Evolutionary conservation across 2,113 vertebrate genomes (phyloP).

Genomic region (Cervus canadensis): DNA sequence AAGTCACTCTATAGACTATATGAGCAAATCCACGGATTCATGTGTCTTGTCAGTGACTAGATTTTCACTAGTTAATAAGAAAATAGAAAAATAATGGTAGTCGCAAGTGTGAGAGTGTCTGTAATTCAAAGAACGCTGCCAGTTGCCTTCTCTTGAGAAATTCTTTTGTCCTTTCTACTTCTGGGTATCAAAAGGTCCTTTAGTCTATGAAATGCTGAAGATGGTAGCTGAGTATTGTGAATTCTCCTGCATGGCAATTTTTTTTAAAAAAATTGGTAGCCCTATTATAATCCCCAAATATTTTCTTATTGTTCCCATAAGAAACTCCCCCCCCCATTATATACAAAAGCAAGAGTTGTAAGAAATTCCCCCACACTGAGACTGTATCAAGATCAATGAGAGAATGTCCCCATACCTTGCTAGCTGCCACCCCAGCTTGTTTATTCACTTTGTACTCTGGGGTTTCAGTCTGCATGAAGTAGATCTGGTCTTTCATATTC

Average conservation of each 20-base stretch:
- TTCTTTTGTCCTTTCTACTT: neutral
- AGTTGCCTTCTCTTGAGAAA: neutral
- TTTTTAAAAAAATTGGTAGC: neutral
- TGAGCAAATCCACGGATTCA: neutral
- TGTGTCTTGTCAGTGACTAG: neutral
- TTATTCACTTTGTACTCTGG: slow-evolving; percentile 92
- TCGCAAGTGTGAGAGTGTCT: neutral
- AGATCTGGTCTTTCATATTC: slow-evolving; percentile 93
- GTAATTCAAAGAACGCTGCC: neutral
- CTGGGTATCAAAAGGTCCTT: neutral
- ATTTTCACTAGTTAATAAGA: neutral
- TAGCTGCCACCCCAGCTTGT: slow-evolving; percentile 84
- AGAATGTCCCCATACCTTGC: slow-evolving; percentile 81
- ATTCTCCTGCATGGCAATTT: neutral
- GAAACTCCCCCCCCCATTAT: neutral
- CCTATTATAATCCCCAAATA: neutral
- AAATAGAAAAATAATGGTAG: neutral
- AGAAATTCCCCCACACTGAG: neutral
- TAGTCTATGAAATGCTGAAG: neutral
- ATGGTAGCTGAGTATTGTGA: neutral
- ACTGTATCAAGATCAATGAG: neutral
- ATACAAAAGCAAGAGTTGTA: neutral
- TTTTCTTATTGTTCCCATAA: neutral
- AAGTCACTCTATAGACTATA: neutral
- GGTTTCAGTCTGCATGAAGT: slow-evolving; percentile 98